Conservation (phyloP, 2,113 vertebrate genomes). For the Ptychochromis oligacanthus region DNA sequence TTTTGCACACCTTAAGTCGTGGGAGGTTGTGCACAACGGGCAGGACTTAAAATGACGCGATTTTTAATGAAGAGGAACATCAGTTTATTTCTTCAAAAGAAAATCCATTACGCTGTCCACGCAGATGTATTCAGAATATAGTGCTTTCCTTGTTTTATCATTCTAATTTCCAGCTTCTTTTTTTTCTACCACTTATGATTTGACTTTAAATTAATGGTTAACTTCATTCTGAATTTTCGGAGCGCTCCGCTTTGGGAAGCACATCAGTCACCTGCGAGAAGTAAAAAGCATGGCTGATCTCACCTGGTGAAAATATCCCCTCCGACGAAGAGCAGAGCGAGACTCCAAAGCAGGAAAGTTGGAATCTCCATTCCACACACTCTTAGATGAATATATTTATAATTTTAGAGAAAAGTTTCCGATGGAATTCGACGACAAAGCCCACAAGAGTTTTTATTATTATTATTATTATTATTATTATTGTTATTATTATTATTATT, state of each 20-base stretch:
- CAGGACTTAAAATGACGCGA: not conserved
- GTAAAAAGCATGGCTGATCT: constrained; percentile 39
- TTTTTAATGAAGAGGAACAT: not conserved
- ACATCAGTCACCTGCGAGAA: constrained; percentile 21
- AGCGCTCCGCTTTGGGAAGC: not conserved
- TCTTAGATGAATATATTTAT: not conserved
- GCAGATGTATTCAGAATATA: not conserved
- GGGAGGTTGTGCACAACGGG: not conserved
- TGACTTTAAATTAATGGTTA: not conserved
- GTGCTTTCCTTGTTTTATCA: not conserved
- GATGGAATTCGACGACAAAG: not conserved
- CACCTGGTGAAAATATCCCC: constrained; percentile 76
- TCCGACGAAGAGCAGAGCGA: constrained; percentile 67
- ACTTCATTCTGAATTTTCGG: not conserved
- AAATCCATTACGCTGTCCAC: too few relatives aligned
- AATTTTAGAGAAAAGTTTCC: constrained; percentile 29
- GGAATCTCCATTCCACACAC: constrained; percentile 68
- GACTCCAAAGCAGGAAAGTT: constrained; percentile 67
- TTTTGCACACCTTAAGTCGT: not conserved
- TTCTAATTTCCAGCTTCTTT: not conserved
- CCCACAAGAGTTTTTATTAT: not conserved
- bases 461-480: constrained; percentile 24
- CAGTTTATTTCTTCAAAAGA: not conserved
- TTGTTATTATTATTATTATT: constrained; percentile 3
- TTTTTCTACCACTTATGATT: not conserved